Percentiles rank a stretch among this genome's conserved stretches.
phyloP scores from a whole-genome alignment of 2,888 invertebrate species.

The Agrochola circellaris region DNA sequence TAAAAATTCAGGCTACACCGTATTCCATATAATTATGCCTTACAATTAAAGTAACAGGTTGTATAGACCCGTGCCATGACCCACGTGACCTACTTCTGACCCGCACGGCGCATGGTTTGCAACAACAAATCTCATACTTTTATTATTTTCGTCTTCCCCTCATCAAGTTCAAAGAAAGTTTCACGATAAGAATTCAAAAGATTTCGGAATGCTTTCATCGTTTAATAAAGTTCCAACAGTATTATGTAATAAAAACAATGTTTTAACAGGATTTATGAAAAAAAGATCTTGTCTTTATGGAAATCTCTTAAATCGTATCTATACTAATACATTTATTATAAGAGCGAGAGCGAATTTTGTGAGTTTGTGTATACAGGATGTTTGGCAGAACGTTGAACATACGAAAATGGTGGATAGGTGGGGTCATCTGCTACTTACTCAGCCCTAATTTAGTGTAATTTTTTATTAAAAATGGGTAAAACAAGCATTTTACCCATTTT shows the following conservation, averaged over 20 bases:
- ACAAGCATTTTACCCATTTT: no score
- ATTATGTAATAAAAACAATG: slow-evolving; percentile 53
- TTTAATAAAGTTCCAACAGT: slow-evolving; percentile 46
- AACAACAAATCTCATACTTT: slow-evolving; percentile 23
- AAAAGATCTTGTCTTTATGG: slow-evolving; percentile 11
- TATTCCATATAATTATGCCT: not conserved
- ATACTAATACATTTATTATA: not conserved
- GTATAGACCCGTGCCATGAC: not conserved
- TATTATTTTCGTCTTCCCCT: not conserved
- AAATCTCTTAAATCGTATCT: slow-evolving; percentile 15
- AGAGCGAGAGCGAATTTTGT: not conserved
- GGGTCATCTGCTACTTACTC: no score
- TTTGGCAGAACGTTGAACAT: no score
- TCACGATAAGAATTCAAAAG: slow-evolving; percentile 52
- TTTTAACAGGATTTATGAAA: slow-evolving; percentile 34
- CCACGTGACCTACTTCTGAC: slow-evolving; percentile 9
- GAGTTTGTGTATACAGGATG: not conserved
- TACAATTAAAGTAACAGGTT: not conserved
- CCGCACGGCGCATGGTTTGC: not conserved
- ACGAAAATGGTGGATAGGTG: no score
- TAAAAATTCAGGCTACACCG: not conserved
- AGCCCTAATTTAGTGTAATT: no score
- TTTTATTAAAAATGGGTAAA: no score
- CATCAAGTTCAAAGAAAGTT: slow-evolving; percentile 46
- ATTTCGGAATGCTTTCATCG: slow-evolving; percentile 38